Evolutionary conservation across 37 sponge, comb jelly and placozoan species (phyloP).

Genomic region (Mnemiopsis leidyi): DNA sequence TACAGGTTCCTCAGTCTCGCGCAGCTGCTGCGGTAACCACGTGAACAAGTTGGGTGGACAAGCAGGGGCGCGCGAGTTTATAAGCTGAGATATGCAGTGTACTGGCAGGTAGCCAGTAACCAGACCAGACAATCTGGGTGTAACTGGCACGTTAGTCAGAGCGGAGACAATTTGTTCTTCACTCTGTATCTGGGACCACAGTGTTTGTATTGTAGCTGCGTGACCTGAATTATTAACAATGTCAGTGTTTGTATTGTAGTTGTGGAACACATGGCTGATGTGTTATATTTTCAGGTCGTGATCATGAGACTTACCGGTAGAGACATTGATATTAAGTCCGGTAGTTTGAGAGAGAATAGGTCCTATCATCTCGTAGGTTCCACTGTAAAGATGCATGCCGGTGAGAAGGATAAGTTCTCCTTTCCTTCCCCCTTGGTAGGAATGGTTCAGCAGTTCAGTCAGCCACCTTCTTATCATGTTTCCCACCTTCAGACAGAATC

Average conservation of each 20-base stretch:
- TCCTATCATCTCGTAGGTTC: slow-evolving; percentile 36
- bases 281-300: too few species aligned
- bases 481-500: neutral
- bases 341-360: slow-evolving; percentile 2
- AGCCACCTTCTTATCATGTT: slow-evolving; percentile 6
- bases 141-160: slow-evolving; percentile 71
- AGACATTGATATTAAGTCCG: slow-evolving; percentile 5
- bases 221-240: too few species aligned
- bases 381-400: slow-evolving; percentile 41
- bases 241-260: too few species aligned
- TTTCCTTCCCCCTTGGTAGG: slow-evolving; percentile 24
- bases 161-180: slow-evolving; percentile 50
- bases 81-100: slow-evolving; percentile 84
- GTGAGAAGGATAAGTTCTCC: neutral
- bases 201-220: slow-evolving; percentile 54
- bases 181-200: slow-evolving; percentile 56
- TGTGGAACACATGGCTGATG: too few species aligned
- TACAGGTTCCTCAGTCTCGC: slow-evolving; percentile 31
- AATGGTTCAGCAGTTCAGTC: neutral
- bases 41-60: slow-evolving; percentile 48
- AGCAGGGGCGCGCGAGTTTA: slow-evolving; percentile 70
- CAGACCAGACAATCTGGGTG: slow-evolving; percentile 72
- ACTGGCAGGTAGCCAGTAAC: slow-evolving; percentile 82
- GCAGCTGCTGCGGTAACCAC: slow-evolving; percentile 50
- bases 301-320: neutral